Conservation (phyloP, 2,888 invertebrate species). For the Drosophila hamatofila region DNA sequence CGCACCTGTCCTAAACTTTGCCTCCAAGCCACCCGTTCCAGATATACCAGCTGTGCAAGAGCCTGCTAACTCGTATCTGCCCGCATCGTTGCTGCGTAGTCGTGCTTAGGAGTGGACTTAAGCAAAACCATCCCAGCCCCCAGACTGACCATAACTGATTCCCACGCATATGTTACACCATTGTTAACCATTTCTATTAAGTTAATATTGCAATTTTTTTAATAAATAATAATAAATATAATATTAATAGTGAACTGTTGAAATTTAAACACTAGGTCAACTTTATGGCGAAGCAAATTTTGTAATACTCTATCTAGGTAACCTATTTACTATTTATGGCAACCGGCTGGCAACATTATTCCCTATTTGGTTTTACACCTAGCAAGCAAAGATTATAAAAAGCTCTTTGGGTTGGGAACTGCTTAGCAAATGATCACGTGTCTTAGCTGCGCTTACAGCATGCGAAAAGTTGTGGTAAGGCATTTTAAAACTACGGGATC, state of each 20-base stretch:
- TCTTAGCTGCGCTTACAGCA: constrained; percentile 53
- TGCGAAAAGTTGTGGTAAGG: constrained; percentile 61
- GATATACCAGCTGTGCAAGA: constrained; percentile 43
- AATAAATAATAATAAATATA: constrained; percentile 32
- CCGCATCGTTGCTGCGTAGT: constrained; percentile 69
- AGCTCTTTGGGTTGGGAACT: constrained; percentile 9
- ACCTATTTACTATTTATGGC: constrained; percentile 62
- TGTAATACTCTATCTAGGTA: constrained; percentile 35
- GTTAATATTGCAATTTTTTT: constrained; percentile 50
- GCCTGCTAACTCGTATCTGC: constrained; percentile 67
- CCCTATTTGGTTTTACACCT: constrained; percentile 37
- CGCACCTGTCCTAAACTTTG: constrained; percentile 81
- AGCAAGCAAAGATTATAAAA: constrained; percentile 64
- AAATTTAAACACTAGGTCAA: constrained; percentile 18
- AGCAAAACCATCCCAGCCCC: constrained; percentile 18
- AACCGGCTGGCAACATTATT: constrained; percentile 17
- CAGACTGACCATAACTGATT: constrained; percentile 41
- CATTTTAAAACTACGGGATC: not conserved
- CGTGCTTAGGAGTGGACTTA: constrained; percentile 51
- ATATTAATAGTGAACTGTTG: constrained; percentile 13
- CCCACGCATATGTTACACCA: constrained; percentile 48
- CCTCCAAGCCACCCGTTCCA: constrained; percentile 59
- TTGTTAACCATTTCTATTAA: constrained; percentile 50
- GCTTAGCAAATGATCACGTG: constrained; percentile 42
- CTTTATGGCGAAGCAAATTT: constrained; percentile 22